Percentiles rank a stretch among this genome's conserved stretches.
Evolutionary conservation across 2,113 vertebrate genomes (phyloP).

Genomic region (Columba livia): DNA sequence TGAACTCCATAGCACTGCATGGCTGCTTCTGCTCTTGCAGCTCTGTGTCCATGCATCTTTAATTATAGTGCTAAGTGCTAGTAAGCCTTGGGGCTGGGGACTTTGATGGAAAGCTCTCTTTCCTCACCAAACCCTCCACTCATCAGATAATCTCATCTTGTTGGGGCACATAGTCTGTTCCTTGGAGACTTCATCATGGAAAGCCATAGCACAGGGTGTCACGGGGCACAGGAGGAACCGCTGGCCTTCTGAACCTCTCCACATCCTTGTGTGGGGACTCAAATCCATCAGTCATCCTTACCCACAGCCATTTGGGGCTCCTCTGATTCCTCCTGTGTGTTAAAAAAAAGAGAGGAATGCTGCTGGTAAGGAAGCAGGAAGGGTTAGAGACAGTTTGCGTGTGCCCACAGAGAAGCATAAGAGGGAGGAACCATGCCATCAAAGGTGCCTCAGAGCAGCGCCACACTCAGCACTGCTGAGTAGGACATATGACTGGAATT

Average conservation of each 20-base stretch:
- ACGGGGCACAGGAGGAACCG: not conserved
- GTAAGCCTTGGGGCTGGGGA: not conserved
- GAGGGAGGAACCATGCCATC: not conserved
- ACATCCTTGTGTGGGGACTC: not conserved
- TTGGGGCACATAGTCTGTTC: not conserved
- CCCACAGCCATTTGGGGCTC: not conserved
- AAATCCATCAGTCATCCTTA: not conserved
- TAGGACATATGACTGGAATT: not conserved
- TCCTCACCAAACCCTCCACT: not conserved
- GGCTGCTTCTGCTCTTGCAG: not conserved
- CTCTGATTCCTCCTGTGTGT: not conserved
- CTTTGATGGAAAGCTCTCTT: not conserved
- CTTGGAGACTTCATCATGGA: not conserved
- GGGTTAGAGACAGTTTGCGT: not conserved
- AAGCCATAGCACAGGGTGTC: not conserved
- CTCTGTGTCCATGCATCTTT: not conserved
- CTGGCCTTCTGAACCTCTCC: not conserved
- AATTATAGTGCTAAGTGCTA: not conserved
- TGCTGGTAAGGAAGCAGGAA: not conserved
- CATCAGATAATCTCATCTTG: not conserved
- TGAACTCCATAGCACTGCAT: rapidly evolving
- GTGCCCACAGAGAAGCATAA: not conserved
- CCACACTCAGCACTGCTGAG: not conserved
- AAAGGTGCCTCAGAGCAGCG: not conserved
- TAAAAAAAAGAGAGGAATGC: not conserved